Evolutionary conservation across 2,797 vertebrate genomes (phyloP).

Genomic region (Xenops minutus): DNA sequence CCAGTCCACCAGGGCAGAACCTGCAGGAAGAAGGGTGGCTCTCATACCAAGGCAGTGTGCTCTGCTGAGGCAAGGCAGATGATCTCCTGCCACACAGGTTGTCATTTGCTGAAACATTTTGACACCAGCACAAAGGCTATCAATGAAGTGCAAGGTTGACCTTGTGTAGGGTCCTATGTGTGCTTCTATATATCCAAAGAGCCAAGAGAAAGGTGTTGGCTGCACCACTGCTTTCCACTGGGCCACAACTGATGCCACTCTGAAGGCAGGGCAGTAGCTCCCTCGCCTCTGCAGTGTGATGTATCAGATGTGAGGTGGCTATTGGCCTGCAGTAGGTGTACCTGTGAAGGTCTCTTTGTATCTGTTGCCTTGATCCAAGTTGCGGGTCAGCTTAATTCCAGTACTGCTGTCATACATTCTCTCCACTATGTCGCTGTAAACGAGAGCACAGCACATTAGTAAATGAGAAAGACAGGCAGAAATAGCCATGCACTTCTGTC

Average conservation of each 20-base stretch:
- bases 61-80: background rate
- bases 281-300: background rate
- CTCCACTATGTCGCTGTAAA: constrained; percentile 85
- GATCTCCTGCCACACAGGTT: background rate
- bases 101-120: background rate
- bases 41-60: background rate
- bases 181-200: background rate
- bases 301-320: background rate
- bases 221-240: background rate
- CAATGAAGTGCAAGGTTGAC: background rate
- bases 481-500: background rate
- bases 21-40: constrained; percentile 66
- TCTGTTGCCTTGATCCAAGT: constrained; percentile 86
- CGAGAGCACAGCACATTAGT: background rate
- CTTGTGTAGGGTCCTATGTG: background rate
- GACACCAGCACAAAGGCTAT: background rate
- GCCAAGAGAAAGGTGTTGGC: background rate
- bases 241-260: background rate
- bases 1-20: constrained; percentile 92
- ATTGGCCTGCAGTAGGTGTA: constrained; percentile 38
- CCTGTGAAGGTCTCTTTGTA: constrained; percentile 94
- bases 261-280: background rate
- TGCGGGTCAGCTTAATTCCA: constrained; percentile 85
- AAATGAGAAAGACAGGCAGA: background rate
- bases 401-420: constrained; percentile 86